Percentiles rank a stretch among this genome's conserved stretches.
Evolutionary conservation across 2,113 vertebrate genomes (phyloP).

Genomic region (Tragelaphus scriptus): DNA sequence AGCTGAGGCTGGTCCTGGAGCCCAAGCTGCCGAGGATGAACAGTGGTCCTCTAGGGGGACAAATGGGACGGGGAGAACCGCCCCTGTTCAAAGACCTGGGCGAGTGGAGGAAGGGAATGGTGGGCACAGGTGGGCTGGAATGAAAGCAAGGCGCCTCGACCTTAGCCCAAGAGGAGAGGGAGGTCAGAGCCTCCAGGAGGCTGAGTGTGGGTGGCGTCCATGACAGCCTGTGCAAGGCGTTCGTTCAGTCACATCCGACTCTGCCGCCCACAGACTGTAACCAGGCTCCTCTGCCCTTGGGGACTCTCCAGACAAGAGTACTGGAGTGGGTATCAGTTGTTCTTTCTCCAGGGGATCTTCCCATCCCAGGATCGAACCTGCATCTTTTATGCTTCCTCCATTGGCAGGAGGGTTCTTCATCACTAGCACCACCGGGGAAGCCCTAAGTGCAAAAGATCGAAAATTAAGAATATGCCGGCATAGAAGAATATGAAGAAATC

Average conservation of each 20-base stretch:
- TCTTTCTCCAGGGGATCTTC: neutral
- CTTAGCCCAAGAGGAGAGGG: neutral
- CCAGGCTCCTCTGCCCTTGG: neutral
- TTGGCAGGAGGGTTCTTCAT: neutral
- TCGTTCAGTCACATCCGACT: neutral
- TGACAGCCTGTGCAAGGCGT: rapidly evolving
- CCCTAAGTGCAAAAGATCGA: rapidly evolving
- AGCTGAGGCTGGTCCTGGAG: neutral
- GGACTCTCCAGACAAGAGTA: neutral
- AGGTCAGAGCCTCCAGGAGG: neutral
- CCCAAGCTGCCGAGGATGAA: neutral
- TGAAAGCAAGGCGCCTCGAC: rapidly evolving
- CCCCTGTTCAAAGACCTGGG: neutral
- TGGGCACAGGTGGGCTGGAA: neutral
- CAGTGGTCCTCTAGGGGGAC: too few relatives aligned
- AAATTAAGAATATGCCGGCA: neutral
- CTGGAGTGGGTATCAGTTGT: rapidly evolving
- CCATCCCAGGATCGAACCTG: rapidly evolving
- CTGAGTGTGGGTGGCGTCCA: rapidly evolving
- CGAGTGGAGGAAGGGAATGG: rapidly evolving
- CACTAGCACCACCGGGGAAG: neutral
- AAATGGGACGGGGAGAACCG: rapidly evolving
- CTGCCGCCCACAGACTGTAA: neutral
- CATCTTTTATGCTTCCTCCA: neutral
- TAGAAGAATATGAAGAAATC: rapidly evolving